Base-by-base conservation (phyloP, 2,888 invertebrate genomes). In the Emmelina monodactyla region DNA sequence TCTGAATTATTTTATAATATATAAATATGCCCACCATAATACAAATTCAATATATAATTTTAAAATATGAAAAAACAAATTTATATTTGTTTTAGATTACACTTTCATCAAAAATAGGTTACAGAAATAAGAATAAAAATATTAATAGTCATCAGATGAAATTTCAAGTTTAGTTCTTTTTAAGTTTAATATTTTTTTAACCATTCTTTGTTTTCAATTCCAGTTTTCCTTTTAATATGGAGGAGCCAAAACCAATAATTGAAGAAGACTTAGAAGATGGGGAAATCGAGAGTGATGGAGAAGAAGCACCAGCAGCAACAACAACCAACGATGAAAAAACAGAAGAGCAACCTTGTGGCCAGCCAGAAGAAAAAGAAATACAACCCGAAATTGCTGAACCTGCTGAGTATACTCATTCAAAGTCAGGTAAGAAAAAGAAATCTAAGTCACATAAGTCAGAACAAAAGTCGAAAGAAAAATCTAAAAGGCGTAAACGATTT, bases 201-300 rank as follows among this genome's bases (percentile, higher is more conserved):
- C n/a, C n/a, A n/a, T n/a, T 19, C 9, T 19, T 25, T 37, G 49
- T 47, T 58, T 41, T 56, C 41, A 48, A 63, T 79, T 79, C 47
- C 79, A 79, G 79, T 53, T 58, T 60, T 38, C 52, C 51, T 33
- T 53, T 63, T 41, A 64, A 47, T 40, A 76, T 73, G 79, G 57
- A 65, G 13, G 75, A 73, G 19, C 41, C 59, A 14, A 29, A 12
- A 12, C 50, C 51, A 37, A 43, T 55, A 10, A 64, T 58, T 33
- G 44, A 65, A 13, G 76, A 88, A 55, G 92, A 92, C 61, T 82
- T 92, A 45, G 93, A 94, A 71, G 93, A 93, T 59, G 93, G 93
- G 32, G 93, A 93, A 68, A 92, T 93, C 48, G 91, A 91, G 49
- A 82, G 84, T 39, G 84, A 84, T 43, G 81, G 79, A 19, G 82